Evolutionary conservation across 2,888 invertebrate species (phyloP), one percentile per base, ranked within the genome.

Genomic region (Lithosia quadra): DNA sequence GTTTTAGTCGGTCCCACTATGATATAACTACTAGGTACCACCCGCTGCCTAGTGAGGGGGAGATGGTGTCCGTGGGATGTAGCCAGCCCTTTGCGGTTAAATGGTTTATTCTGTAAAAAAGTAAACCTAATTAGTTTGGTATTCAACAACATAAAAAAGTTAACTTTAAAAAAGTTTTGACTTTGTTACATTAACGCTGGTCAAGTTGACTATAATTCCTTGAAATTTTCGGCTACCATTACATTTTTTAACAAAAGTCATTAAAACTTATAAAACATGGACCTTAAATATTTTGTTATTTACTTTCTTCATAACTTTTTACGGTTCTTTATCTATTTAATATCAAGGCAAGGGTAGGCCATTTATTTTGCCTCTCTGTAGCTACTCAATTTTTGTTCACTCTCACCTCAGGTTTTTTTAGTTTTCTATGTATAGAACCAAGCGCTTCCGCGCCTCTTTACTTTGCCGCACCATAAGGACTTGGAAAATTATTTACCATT

Each of bases 211-310:
- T 61, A 77, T 75, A 28, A 2, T 5, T 75, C 49, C 68, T 78
- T 13, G 73, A 62, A 61, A 56, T 59, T 68, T 61, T 73, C 28
- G 58, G 69, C 67, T 59, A 43, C 33, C 65, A 61, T 69, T 65
- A 56, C 34, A 69, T 73, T 73, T 78, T 75, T 73, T 73, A 69
- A 58, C 65, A 73, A 78, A 77, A 78, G 73, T 75, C 78, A 77
- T 77, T 78, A 75, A 71, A 77, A 77, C 68, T 77, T 75, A 24
- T 56, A 78, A 59, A 68, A 68, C 64, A 73, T 67, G 67, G 67
- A 57, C 57, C 61, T 28, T 49, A 24, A 43, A 65, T 53, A 68
- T 75, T 75, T 56, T 22, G 7, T 68, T 68, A 64, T 64, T 70
- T 68, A 68, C 68, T 62, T 66, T 62, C n/a, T n/a, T n/a, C n/a